Evolutionary conservation across 2,888 invertebrate species (phyloP).

Genomic region (Trileptium ribeirensis): DNA sequence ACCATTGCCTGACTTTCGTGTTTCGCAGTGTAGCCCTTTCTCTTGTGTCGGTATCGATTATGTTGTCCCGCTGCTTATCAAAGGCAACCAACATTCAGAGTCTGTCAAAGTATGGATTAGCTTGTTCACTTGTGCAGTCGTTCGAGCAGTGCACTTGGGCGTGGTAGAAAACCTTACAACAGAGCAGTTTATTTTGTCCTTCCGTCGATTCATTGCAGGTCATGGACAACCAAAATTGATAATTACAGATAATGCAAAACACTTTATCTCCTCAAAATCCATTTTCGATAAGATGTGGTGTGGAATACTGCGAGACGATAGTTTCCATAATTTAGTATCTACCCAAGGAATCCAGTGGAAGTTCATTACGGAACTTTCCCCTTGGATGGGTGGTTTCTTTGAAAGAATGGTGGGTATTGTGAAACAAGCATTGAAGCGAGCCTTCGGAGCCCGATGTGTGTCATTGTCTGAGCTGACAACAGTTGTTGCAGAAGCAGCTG

Average conservation of each 20-base stretch:
- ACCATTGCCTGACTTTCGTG: not conserved
- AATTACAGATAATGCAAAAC: slow-evolving; percentile 52
- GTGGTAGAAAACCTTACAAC: slow-evolving; percentile 40
- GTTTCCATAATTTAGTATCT: not conserved
- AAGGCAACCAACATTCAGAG: not conserved
- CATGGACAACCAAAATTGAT: slow-evolving; percentile 45
- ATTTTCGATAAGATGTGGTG: slow-evolving; percentile 33
- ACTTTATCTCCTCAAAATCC: slow-evolving; percentile 41
- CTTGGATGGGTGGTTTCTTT: not conserved
- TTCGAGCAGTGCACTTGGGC: slow-evolving; percentile 22
- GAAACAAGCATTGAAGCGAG: not conserved
- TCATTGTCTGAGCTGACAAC: not conserved
- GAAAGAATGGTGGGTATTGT: not conserved
- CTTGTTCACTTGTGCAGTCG: slow-evolving; percentile 13
- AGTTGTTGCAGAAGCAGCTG: not conserved
- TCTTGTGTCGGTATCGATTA: slow-evolving; percentile 7
- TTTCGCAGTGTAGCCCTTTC: not conserved
- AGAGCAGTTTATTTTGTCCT: slow-evolving; percentile 42
- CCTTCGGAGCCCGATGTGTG: not conserved
- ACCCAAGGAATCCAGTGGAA: not conserved
- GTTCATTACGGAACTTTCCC: not conserved
- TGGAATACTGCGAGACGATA: not conserved
- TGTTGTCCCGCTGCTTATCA: slow-evolving; percentile 5
- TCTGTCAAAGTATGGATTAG: slow-evolving; percentile 18
- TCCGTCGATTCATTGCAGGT: slow-evolving; percentile 43